A percentile compares a stretch with the other conserved stretches of the same genome.
These are phyloP conservation scores for Diorhabda elongata DNA, from an alignment of 1,140 invertebrate genomes.

Conservation along the genomic window DNA sequence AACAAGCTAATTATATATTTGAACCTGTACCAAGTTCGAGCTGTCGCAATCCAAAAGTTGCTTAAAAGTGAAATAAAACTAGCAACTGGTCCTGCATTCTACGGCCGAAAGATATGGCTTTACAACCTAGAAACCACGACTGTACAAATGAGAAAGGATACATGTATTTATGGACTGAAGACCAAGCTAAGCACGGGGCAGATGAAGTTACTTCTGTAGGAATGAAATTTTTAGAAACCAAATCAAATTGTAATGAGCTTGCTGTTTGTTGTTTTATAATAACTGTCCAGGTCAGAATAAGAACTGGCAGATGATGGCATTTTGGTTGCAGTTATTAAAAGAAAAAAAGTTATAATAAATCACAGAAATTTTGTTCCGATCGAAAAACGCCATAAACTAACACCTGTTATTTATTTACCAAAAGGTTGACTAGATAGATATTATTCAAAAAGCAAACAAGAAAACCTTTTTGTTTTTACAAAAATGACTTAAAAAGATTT, in stretches of 20 bases:
- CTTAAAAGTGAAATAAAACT: conserved; percentile 7
- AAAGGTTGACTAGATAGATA: too few relatives aligned
- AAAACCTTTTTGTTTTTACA: too few relatives aligned
- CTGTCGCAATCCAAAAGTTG: neutral
- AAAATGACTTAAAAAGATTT: neutral
- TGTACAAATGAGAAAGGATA: conserved; percentile 15
- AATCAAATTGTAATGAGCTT: conserved; percentile 15
- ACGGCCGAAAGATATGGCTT: conserved; percentile 20
- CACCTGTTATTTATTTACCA: too few relatives aligned
- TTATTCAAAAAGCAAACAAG: too few relatives aligned
- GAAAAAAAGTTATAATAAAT: too few relatives aligned
- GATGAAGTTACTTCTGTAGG: conserved; percentile 19
- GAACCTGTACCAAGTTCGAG: neutral
- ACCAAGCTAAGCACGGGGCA: conserved; percentile 16
- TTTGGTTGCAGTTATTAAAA: too few relatives aligned
- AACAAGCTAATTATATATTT: neutral
- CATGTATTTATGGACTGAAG: conserved; percentile 27
- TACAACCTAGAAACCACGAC: conserved; percentile 23
- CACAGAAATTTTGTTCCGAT: too few relatives aligned
- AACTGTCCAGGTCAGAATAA: conserved; percentile 27
- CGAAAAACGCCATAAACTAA: too few relatives aligned
- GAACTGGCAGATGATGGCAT: conserved; percentile 12
- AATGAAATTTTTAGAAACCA: conserved; percentile 20
- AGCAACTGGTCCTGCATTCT: conserved; percentile 20
- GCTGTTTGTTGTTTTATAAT: conserved; percentile 23